Evolutionary conservation across 2,113 vertebrate species (phyloP).

Genomic region (Odocoileus hemionus): DNA sequence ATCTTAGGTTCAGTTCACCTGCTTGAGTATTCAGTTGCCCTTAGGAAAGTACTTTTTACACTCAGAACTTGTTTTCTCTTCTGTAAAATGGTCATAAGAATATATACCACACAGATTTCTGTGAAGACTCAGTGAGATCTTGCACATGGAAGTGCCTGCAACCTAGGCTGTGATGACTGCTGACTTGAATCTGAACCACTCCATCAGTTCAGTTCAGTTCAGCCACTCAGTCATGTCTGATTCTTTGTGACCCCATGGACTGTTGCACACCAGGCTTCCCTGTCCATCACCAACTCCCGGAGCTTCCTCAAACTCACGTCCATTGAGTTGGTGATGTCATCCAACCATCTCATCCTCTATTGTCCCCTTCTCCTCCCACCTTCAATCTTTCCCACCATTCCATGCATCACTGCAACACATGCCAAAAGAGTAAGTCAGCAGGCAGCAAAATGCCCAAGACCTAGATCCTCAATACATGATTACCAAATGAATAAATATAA

Average conservation of each 20-base stretch:
- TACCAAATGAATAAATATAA: neutral
- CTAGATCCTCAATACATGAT: neutral
- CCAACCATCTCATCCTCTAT: neutral
- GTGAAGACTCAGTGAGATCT: neutral
- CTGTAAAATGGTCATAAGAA: neutral
- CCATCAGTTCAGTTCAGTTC: neutral
- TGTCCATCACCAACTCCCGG: neutral
- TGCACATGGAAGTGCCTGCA: neutral
- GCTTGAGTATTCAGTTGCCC: neutral
- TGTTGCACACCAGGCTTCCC: neutral
- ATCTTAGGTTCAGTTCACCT: neutral
- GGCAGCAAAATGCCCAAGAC: neutral
- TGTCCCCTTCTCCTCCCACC: rapidly evolving
- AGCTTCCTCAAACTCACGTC: neutral
- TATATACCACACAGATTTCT: neutral
- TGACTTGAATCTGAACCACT: neutral
- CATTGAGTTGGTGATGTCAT: neutral
- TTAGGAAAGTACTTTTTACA: neutral
- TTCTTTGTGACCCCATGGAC: neutral
- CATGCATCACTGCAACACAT: neutral
- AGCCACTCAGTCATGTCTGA: neutral
- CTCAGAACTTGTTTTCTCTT: neutral
- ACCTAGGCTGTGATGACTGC: neutral
- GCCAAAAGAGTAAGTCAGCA: neutral
- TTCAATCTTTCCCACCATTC: neutral